Percentiles rank a stretch among this genome's conserved stretches.
Evolutionary conservation across 2,888 invertebrate genomes (phyloP).

Genomic region (Serripes groenlandicus): DNA sequence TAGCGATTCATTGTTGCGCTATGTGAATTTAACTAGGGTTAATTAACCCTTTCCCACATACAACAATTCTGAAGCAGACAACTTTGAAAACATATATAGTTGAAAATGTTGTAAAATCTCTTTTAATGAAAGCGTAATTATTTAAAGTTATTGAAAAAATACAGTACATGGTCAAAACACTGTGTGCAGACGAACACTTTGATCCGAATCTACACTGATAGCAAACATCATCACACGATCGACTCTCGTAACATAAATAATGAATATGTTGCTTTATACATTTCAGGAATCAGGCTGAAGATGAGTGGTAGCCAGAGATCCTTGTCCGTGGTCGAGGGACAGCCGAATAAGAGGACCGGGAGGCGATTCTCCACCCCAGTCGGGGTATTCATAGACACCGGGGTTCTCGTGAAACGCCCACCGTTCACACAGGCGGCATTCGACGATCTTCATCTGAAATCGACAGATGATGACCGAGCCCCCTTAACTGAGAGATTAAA

Average conservation of each 20-base stretch:
- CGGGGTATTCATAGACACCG: constrained; percentile 60
- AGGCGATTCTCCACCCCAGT: constrained; percentile 73
- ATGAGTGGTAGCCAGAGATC: constrained; percentile 38
- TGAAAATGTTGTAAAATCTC: too few relatives aligned
- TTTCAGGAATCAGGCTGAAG: background rate
- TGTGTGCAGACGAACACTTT: too few relatives aligned
- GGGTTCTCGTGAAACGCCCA: constrained; percentile 70
- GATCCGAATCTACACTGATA: too few relatives aligned
- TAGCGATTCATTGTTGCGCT: too few relatives aligned
- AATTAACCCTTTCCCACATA: too few relatives aligned
- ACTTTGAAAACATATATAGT: too few relatives aligned
- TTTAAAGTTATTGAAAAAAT: too few relatives aligned
- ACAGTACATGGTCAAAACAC: too few relatives aligned
- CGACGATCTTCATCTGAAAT: constrained; percentile 77
- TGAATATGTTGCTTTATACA: background rate
- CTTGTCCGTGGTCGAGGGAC: constrained; percentile 47
- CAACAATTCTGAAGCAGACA: too few relatives aligned
- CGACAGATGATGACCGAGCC: constrained; percentile 48
- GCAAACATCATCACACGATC: background rate
- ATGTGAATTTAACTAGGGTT: too few relatives aligned
- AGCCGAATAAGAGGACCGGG: constrained; percentile 48
- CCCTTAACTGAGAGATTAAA: constrained; percentile 61
- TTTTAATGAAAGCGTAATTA: too few relatives aligned
- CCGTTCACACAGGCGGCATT: constrained; percentile 76
- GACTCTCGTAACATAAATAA: background rate